A percentile compares a stretch with the other conserved stretches of the same genome.
Conservation (phyloP, 2,797 vertebrate species). For the Neoniphon sammara region DNA sequence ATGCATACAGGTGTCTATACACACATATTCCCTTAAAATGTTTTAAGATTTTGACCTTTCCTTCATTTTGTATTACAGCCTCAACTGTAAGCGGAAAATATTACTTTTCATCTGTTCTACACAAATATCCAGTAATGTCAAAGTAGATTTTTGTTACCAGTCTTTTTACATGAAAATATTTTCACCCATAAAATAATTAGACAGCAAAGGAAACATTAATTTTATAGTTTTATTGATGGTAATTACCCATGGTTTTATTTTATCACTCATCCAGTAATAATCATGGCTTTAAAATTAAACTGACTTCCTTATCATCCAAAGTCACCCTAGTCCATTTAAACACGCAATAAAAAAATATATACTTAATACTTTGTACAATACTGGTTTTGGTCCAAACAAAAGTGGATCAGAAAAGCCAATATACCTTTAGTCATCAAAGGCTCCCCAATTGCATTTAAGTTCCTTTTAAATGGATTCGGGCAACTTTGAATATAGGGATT, state of each 20-base stretch:
- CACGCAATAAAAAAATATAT: slow-evolving; percentile 99
- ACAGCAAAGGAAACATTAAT: slow-evolving; percentile 34
- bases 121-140: too few relatives aligned
- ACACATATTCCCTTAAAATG: too few relatives aligned
- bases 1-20: too few relatives aligned
- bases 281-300: slow-evolving; percentile 99
- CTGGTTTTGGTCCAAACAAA: slow-evolving; percentile 99
- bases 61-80: too few relatives aligned
- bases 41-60: too few relatives aligned
- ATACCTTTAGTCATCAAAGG: slow-evolving; percentile 98
- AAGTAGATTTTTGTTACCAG: too few relatives aligned
- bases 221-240: slow-evolving; percentile 98
- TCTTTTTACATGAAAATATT: too few relatives aligned
- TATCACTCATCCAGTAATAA: slow-evolving; percentile 99
- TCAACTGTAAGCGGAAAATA: too few relatives aligned
- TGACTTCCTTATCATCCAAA: slow-evolving; percentile 99
- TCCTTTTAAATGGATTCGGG: slow-evolving; percentile 99
- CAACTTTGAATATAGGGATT: slow-evolving; percentile 99
- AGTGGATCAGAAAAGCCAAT: slow-evolving; percentile 99
- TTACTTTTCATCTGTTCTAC: too few relatives aligned
- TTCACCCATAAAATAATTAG: too few relatives aligned
- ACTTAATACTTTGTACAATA: slow-evolving; percentile 99
- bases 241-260: slow-evolving; percentile 98
- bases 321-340: slow-evolving; percentile 99
- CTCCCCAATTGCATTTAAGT: slow-evolving; percentile 99